phyloP scores from a whole-genome alignment of 2,888 invertebrate genomes.

The Dione vanillae region DNA sequence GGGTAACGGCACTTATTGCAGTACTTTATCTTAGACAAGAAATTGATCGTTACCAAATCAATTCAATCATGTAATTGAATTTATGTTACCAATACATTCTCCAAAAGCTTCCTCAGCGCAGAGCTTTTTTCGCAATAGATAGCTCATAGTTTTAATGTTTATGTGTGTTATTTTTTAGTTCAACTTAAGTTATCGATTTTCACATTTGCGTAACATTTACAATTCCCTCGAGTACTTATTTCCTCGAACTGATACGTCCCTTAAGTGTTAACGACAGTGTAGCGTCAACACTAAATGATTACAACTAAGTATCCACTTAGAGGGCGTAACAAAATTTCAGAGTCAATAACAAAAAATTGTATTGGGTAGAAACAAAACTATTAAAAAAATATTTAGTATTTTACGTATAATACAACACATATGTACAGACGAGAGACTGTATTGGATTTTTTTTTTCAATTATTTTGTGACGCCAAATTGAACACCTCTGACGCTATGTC shows the following conservation, averaged over 20 bases:
- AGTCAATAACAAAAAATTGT: constrained; percentile 1
- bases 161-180: not conserved
- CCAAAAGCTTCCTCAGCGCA: not conserved
- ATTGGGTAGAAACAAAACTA: not conserved
- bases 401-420: no score
- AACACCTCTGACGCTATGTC: not conserved
- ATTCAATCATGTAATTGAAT: not conserved
- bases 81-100: no score
- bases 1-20: constrained; percentile 2
- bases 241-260: constrained; percentile 40
- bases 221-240: constrained; percentile 37
- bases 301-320: constrained; percentile 36
- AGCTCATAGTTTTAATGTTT: not conserved
- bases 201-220: constrained; percentile 13
- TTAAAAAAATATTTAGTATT: no score
- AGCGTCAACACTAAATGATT: constrained; percentile 46
- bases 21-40: constrained; percentile 2
- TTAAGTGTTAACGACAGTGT: constrained; percentile 39
- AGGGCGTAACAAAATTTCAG: not conserved
- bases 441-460: not conserved
- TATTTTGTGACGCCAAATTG: not conserved
- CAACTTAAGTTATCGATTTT: not conserved
- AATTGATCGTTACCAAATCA: not conserved
- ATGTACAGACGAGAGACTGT: no score
- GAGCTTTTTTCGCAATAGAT: not conserved